Conservation (phyloP, 1,140 invertebrate genomes). For the Trinorchestia longiramus region DNA sequence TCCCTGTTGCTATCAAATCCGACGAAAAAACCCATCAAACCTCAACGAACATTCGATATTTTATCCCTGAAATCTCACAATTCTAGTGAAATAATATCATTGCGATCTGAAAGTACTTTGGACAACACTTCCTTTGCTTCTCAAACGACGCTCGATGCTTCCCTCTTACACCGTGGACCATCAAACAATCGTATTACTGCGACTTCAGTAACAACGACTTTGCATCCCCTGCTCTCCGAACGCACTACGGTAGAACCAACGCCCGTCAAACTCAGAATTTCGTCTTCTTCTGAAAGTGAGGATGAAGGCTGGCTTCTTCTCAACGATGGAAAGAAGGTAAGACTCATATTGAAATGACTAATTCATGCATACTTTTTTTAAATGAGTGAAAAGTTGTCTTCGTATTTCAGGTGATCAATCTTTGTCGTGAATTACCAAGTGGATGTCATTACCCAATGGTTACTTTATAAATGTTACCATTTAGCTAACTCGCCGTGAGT, state of each 20-base stretch:
- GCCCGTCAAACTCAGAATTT: conserved; percentile 1
- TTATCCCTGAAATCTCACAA: not conserved
- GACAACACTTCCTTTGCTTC: conserved; percentile 12
- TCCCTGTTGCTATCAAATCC: not conserved
- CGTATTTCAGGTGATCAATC: not conserved
- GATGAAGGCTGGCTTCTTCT: conserved; percentile 39
- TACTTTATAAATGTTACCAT: not conserved
- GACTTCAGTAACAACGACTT: not conserved
- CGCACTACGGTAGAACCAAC: not conserved
- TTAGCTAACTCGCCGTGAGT: not conserved
- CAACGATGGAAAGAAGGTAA: conserved; percentile 15
- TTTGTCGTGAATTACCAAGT: not conserved
- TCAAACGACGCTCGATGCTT: conserved; percentile 26
- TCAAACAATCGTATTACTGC: not conserved
- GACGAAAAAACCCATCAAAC: not conserved
- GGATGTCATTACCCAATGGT: not conserved
- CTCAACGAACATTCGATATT: not conserved
- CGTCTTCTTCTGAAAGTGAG: conserved; percentile 21
- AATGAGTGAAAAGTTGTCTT: not conserved
- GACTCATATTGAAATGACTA: not conserved
- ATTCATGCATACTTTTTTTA: not conserved
- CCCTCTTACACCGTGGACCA: not conserved
- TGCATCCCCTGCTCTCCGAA: not conserved
- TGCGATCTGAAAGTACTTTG: not conserved
- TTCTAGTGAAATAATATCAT: not conserved